A percentile compares a stretch with the other conserved stretches of the same genome.
These are phyloP conservation scores for Antitype chi DNA, from an alignment of 2,888 invertebrate genomes.

Conservation along the genomic window DNA sequence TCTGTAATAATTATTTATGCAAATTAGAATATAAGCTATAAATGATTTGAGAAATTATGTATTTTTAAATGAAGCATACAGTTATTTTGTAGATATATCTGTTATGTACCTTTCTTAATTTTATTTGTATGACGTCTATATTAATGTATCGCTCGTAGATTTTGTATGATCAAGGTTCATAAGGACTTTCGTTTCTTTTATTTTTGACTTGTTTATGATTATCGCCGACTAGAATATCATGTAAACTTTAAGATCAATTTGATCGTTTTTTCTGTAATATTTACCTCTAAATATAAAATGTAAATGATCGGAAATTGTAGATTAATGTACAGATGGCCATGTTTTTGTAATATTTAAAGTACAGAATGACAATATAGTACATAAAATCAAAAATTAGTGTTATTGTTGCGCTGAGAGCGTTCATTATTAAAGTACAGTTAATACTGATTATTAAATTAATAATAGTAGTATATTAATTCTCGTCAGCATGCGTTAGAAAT, in stretches of 20 bases:
- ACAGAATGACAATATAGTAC: constrained; percentile 69
- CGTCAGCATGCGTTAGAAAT: constrained; percentile 49
- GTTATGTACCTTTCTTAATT: constrained; percentile 4
- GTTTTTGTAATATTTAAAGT: constrained; percentile 58
- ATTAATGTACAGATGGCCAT: constrained; percentile 59
- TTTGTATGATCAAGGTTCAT: constrained; percentile 6
- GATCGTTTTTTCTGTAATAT: constrained; percentile 11
- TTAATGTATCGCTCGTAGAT: constrained; percentile 8
- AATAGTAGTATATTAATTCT: constrained; percentile 32
- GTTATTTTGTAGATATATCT: constrained; percentile 19
- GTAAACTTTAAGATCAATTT: constrained; percentile 32
- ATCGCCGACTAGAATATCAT: constrained; percentile 21
- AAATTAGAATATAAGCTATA: constrained; percentile 45
- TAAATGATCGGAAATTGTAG: constrained; percentile 42
- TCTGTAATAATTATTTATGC: constrained; percentile 41
- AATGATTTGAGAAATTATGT: constrained; percentile 35
- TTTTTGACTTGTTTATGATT: constrained; percentile 14
- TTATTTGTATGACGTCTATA: constrained; percentile 26
- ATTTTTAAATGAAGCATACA: constrained; percentile 18
- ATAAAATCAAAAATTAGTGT: constrained; percentile 56
- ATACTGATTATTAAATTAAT: constrained; percentile 48
- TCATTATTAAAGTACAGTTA: constrained; percentile 49
- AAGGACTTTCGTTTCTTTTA: not conserved
- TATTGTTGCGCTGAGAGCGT: constrained; percentile 62
- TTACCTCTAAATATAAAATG: constrained; percentile 36